These are phyloP conservation scores for Xyrichtys novacula DNA, from an alignment of 2,797 vertebrate species.

Conservation along the genomic window DNA sequence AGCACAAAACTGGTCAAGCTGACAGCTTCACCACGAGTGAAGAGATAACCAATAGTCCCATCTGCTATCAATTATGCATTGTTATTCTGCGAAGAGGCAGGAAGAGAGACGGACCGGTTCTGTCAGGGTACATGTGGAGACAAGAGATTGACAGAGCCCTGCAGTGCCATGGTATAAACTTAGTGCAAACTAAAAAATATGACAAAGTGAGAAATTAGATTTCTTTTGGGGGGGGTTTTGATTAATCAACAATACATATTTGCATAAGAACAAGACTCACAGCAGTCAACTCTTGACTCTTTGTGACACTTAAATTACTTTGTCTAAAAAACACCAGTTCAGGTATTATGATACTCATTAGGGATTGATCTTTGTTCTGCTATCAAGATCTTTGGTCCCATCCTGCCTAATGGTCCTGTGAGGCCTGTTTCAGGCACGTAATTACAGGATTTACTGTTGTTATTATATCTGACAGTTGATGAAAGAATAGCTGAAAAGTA, in stretches of 20 bases:
- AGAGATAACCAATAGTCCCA: conserved; percentile 1
- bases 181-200: neutral
- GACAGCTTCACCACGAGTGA: conserved; percentile 5
- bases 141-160: neutral
- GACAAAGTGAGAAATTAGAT: neutral
- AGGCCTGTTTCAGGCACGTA: conserved; percentile 4
- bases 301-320: neutral
- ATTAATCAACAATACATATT: no score
- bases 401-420: neutral
- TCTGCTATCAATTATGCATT: conserved; percentile 5
- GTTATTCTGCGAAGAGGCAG: neutral
- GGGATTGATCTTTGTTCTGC: neutral
- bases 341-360: neutral
- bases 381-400: neutral
- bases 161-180: neutral
- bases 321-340: no score
- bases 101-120: neutral
- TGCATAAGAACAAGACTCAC: no score
- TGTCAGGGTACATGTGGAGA: neutral
- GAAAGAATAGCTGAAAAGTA: neutral
- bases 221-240: neutral
- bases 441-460: neutral
- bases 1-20: neutral
- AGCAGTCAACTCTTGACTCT: neutral
- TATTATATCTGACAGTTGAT: neutral